Percentiles rank a stretch among this genome's conserved stretches.
These are phyloP conservation scores for Camponotus floridanus DNA, from an alignment of 1,140 invertebrate genomes.

Conservation along the genomic window DNA sequence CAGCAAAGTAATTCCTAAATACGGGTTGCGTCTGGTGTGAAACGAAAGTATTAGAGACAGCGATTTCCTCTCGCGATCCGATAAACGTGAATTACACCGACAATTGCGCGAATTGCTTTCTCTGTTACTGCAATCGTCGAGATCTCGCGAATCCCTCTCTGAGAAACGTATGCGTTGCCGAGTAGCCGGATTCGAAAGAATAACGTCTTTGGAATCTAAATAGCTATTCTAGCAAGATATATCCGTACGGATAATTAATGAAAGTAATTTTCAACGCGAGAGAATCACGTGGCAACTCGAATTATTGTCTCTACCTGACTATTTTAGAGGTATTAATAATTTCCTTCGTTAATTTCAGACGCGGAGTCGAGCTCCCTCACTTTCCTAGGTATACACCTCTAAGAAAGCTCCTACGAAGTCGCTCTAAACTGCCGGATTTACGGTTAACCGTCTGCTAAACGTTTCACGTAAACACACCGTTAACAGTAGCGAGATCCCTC, in stretches of 20 bases:
- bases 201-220: neutral
- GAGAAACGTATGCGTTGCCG: neutral
- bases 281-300: conserved; percentile 14
- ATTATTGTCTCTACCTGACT: conserved; percentile 13
- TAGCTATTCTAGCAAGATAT: conserved; percentile 15
- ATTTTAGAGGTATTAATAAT: conserved; percentile 53
- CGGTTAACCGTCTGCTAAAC: conserved; percentile 46
- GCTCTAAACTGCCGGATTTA: conserved; percentile 61
- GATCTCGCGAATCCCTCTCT: conserved; percentile 11
- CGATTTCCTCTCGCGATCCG: conserved; percentile 24
- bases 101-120: conserved; percentile 26
- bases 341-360: conserved; percentile 50
- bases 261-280: conserved; percentile 49
- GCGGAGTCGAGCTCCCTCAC: neutral
- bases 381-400: conserved; percentile 16
- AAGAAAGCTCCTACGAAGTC: conserved; percentile 27
- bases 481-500: conserved; percentile 12
- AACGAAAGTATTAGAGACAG: neutral
- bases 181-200: conserved; percentile 14
- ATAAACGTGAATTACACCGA: conserved; percentile 45
- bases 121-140: conserved; percentile 3
- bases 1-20: conserved; percentile 35
- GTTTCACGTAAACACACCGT: conserved; percentile 38
- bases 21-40: neutral
- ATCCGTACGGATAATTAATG: conserved; percentile 43